phyloP scores from a whole-genome alignment of 2,113 vertebrate species.

The Calidris pygmaea region DNA sequence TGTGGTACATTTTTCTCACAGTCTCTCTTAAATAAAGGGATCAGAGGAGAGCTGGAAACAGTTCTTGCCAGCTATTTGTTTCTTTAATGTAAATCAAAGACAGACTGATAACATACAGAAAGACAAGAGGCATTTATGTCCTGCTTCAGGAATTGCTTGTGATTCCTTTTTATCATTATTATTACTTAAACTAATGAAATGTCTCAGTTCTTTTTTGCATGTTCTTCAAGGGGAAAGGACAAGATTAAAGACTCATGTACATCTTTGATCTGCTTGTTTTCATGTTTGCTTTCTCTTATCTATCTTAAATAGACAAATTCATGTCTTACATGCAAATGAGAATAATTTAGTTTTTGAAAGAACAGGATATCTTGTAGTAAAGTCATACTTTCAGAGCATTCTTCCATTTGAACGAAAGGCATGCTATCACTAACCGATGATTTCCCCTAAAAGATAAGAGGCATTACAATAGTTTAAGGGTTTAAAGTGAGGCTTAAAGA shows the following conservation, averaged over 20 bases:
- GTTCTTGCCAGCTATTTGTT: slow-evolving; percentile 25
- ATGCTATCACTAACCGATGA: background rate
- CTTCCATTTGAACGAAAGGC: background rate
- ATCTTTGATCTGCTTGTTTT: slow-evolving; percentile 55
- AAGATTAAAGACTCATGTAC: slow-evolving; percentile 43
- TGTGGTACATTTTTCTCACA: background rate
- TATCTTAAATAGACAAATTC: background rate
- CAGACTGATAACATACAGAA: slow-evolving; percentile 2
- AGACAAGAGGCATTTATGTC: slow-evolving; percentile 7
- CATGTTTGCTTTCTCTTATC: slow-evolving; percentile 35
- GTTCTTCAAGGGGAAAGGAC: slow-evolving; percentile 28
- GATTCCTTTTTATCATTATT: slow-evolving; percentile 17
- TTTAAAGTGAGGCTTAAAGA: slow-evolving; percentile 30
- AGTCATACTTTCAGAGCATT: slow-evolving; percentile 14
- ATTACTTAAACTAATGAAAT: slow-evolving; percentile 48
- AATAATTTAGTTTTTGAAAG: background rate
- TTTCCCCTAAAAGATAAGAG: background rate
- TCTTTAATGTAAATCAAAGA: slow-evolving; percentile 46
- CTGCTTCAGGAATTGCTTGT: background rate
- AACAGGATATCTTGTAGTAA: background rate
- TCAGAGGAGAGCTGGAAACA: background rate
- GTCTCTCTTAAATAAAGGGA: background rate
- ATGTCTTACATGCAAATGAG: background rate
- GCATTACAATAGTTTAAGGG: background rate
- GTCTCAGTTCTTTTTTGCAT: background rate